These are phyloP conservation scores for Calephelis nemesis DNA, from an alignment of 1,140 invertebrate genomes.

Conservation along the genomic window DNA sequence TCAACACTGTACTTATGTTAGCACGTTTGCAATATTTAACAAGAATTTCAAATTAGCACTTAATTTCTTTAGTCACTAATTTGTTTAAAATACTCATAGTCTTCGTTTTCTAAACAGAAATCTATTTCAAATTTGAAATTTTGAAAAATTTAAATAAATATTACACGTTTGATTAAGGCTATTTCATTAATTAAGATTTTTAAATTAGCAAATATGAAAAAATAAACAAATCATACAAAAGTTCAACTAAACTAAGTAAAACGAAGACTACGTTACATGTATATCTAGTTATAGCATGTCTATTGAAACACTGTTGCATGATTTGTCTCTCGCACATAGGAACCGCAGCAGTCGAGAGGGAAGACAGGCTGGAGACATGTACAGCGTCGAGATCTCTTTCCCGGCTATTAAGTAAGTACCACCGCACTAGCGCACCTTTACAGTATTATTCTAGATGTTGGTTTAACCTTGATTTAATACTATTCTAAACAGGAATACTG, in stretches of 20 bases:
- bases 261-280: slow-evolving; percentile 50
- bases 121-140: too few species aligned
- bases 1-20: background rate
- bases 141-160: too few species aligned
- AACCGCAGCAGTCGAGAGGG: slow-evolving; percentile 81
- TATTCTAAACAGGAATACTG: too few species aligned
- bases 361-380: slow-evolving; percentile 87
- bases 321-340: slow-evolving; percentile 75
- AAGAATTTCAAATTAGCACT: background rate
- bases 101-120: background rate
- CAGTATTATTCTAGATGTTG: too few species aligned
- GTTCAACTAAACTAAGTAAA: background rate
- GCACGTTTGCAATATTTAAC: slow-evolving; percentile 3
- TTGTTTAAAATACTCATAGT: background rate
- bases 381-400: slow-evolving; percentile 93
- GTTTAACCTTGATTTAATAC: too few species aligned
- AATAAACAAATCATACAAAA: background rate
- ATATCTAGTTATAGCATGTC: slow-evolving; percentile 54
- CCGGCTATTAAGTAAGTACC: slow-evolving; percentile 93
- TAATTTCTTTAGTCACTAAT: slow-evolving; percentile 12
- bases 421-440: slow-evolving; percentile 44
- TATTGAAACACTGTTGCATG: slow-evolving; percentile 72
- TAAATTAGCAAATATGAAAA: background rate
- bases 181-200: background rate
- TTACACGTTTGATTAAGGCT: too few species aligned